Base-by-base conservation (phyloP, 37 sponge, comb jelly and placozoan species). In the Aplysina aerophoba region DNA sequence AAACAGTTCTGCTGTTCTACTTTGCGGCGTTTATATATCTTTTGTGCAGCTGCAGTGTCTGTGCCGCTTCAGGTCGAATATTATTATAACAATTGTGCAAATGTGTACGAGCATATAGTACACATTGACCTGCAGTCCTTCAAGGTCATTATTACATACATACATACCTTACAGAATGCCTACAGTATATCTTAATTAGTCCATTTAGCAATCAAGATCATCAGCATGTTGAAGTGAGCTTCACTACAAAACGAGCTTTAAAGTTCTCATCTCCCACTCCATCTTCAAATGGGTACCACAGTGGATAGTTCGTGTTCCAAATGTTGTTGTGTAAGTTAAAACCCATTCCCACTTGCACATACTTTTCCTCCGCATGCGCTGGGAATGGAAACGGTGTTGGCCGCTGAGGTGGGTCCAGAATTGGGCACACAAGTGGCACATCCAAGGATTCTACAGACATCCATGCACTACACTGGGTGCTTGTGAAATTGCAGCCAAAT, bases 281-380 rank as follows among this genome's bases (percentile, higher is more conserved):
- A 56, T 61, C 59, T 19, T 33, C 35, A 59, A 91, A 87, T 11
- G 91, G 91, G 77, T 91, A 91, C 87, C 87, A 91, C 11, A 87
- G 55, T 8, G 91, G 91, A 31, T 91, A 91, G 77, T 91, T 91
- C 4, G 91, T 91, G 77, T 91, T 91, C 91, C 91, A 91, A 30
- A 91, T 85, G 61, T 91, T 91, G 83, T 91, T 91, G 64, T 91
- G 91, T 24, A 91, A 53, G 50, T 91, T 91, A 88, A 87, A 91
- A 39, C 85, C 91, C 54, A 91, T 56, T 24, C 91, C 91, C 59
- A 64, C 36, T 50, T 53, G 54, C 14, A 75, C 77, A 31, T 58
- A n/a, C 15, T 22, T 34, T 22, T 58, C 31, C 20, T 11, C 38
- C 6, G 77, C 63, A 27, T 85, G 85, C 30, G 72, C 79, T 37